phyloP scores from a whole-genome alignment of 2,888 invertebrate genomes.

The Drosophila mimetica region DNA sequence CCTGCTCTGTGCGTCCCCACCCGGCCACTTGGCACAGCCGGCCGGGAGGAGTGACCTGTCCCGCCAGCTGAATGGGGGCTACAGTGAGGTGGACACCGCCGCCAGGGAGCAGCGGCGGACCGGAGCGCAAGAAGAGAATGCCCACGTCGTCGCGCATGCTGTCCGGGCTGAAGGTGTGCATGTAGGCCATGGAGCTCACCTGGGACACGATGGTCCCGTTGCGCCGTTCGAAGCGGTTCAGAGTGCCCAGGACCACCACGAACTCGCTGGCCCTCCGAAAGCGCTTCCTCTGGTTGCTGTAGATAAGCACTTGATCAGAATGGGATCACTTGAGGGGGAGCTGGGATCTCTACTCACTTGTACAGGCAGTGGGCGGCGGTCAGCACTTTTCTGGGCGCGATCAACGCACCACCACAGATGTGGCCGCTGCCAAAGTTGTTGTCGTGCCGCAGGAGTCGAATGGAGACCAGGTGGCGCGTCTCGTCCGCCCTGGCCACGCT shows the following conservation, averaged over 20 bases:
- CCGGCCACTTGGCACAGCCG: slow-evolving; percentile 80
- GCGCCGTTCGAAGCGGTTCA: slow-evolving; percentile 75
- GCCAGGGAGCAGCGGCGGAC: slow-evolving; percentile 61
- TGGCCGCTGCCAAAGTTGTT: slow-evolving; percentile 80
- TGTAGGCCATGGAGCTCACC: slow-evolving; percentile 76
- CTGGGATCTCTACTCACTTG: slow-evolving; percentile 66
- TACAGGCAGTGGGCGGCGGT: slow-evolving; percentile 83
- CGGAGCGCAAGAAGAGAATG: slow-evolving; percentile 74
- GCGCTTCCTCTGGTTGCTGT: slow-evolving; percentile 67
- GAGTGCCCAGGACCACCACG: slow-evolving; percentile 81
- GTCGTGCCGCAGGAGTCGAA: slow-evolving; percentile 74
- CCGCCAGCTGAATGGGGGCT: slow-evolving; percentile 68
- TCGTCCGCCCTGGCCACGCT: slow-evolving; percentile 58
- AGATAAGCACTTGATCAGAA: neutral
- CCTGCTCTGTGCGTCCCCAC: slow-evolving; percentile 81
- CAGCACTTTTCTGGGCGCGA: slow-evolving; percentile 78
- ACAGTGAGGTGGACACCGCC: slow-evolving; percentile 65
- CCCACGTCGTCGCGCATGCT: slow-evolving; percentile 82
- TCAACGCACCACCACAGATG: slow-evolving; percentile 81
- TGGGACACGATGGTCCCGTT: slow-evolving; percentile 77
- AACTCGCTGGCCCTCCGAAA: slow-evolving; percentile 80
- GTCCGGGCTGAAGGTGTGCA: slow-evolving; percentile 72
- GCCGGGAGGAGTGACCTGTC: slow-evolving; percentile 57
- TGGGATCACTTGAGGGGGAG: too few relatives aligned
- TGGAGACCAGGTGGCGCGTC: slow-evolving; percentile 80